Evolutionary conservation across 2,797 vertebrate genomes (phyloP).

Genomic region (Melanotaenia pygmaea): DNA sequence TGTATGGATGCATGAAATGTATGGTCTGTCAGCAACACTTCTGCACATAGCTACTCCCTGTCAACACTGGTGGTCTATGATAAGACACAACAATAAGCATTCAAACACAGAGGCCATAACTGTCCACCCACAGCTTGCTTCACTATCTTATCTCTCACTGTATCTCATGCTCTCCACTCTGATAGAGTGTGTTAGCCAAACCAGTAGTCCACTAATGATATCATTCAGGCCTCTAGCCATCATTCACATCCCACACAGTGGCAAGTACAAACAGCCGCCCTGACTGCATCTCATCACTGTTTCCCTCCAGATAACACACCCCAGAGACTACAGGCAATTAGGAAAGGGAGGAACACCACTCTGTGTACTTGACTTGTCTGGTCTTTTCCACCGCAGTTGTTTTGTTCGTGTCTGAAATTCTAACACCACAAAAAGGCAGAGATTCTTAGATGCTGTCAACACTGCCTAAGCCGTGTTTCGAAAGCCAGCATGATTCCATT

Average conservation of each 20-base stretch:
- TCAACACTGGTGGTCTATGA: slow-evolving; percentile 65
- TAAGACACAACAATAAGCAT: slow-evolving; percentile 58
- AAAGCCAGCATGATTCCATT: slow-evolving; percentile 35
- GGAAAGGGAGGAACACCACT: slow-evolving; percentile 61
- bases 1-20: slow-evolving; percentile 37
- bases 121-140: slow-evolving; percentile 57
- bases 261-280: slow-evolving; percentile 67
- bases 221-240: slow-evolving; percentile 74
- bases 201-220: slow-evolving; percentile 76
- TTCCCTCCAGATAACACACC: slow-evolving; percentile 67
- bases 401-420: slow-evolving; percentile 53
- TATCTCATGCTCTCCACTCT: slow-evolving; percentile 54
- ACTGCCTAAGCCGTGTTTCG: slow-evolving; percentile 27
- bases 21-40: slow-evolving; percentile 43
- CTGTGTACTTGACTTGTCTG: slow-evolving; percentile 53
- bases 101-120: slow-evolving; percentile 56
- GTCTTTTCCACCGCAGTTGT: slow-evolving; percentile 45
- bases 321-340: slow-evolving; percentile 80
- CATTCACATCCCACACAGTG: slow-evolving; percentile 75
- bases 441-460: slow-evolving; percentile 32
- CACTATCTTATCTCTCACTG: slow-evolving; percentile 47
- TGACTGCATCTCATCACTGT: slow-evolving; percentile 68
- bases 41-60: slow-evolving; percentile 31
- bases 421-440: slow-evolving; percentile 31
- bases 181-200: slow-evolving; percentile 72